Evolutionary conservation across 2,888 invertebrate species (phyloP).

Genomic region (Agonopterix heracliana): DNA sequence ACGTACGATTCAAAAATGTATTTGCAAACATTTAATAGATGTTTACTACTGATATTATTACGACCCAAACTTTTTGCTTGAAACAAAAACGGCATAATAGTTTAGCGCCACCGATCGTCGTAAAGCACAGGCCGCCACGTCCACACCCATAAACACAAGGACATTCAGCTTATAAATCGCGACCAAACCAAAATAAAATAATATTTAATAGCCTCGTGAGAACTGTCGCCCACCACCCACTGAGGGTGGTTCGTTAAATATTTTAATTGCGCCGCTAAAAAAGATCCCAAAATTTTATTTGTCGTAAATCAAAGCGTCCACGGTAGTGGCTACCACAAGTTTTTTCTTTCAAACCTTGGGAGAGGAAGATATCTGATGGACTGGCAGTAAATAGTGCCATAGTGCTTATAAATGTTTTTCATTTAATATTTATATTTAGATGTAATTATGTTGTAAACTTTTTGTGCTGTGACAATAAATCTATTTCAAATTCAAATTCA

Average conservation of each 20-base stretch:
- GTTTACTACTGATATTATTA: too few relatives aligned
- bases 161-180: conserved; percentile 41
- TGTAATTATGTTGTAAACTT: too few relatives aligned
- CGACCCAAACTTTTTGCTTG: too few relatives aligned
- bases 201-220: conserved; percentile 74
- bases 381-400: conserved; percentile 19
- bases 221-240: conserved; percentile 75
- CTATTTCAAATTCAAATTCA: too few relatives aligned
- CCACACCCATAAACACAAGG: conserved; percentile 41
- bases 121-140: conserved; percentile 36
- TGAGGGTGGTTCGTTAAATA: conserved; percentile 65
- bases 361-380: conserved; percentile 21
- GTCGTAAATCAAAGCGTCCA: conserved; percentile 69
- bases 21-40: too few relatives aligned
- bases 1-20: too few relatives aligned
- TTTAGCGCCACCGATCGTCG: conserved; percentile 27
- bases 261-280: conserved; percentile 73
- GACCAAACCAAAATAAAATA: conserved; percentile 66
- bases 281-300: conserved; percentile 61
- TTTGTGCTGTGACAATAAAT: too few relatives aligned
- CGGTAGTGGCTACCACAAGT: conserved; percentile 41
- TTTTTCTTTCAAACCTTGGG: conserved; percentile 20
- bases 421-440: too few relatives aligned
- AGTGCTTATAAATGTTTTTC: too few relatives aligned
- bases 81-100: conserved; percentile 12